These are phyloP conservation scores for Achroia grisella DNA, from an alignment of 1,140 invertebrate species.

Conservation along the genomic window DNA sequence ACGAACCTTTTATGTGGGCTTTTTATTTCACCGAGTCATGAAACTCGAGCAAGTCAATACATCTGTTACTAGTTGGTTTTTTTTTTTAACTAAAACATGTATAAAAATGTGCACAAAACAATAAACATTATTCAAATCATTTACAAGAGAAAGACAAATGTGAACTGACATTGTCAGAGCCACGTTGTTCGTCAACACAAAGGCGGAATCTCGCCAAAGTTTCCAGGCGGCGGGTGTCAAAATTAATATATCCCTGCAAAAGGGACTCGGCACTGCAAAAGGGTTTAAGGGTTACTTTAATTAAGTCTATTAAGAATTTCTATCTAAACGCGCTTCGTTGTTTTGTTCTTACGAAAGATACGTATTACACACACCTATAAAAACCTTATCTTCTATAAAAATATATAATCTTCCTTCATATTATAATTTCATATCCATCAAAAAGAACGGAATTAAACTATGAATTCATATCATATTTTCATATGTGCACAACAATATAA, in stretches of 20 bases:
- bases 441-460: no score
- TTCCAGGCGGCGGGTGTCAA: neutral
- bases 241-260: conserved; percentile 6
- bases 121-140: neutral
- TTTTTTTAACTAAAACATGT: neutral
- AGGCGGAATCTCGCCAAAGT: neutral
- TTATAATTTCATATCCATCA: no score
- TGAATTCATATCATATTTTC: no score
- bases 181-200: neutral
- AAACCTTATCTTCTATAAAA: no score
- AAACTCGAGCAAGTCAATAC: conserved; percentile 7
- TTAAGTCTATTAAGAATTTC: conserved; percentile 5
- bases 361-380: no score
- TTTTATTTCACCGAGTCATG: conserved; percentile 21
- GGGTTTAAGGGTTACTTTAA: conserved; percentile 5
- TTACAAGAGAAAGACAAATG: neutral
- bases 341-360: neutral
- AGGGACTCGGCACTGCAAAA: neutral
- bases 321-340: neutral
- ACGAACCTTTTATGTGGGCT: conserved; percentile 13
- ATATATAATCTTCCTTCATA: no score
- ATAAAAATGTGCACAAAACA: neutral
- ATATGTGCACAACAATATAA: no score
- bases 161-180: neutral
- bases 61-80: neutral